phyloP scores from a whole-genome alignment of 1,140 invertebrate genomes.

The Archegozetes longisetosus region DNA sequence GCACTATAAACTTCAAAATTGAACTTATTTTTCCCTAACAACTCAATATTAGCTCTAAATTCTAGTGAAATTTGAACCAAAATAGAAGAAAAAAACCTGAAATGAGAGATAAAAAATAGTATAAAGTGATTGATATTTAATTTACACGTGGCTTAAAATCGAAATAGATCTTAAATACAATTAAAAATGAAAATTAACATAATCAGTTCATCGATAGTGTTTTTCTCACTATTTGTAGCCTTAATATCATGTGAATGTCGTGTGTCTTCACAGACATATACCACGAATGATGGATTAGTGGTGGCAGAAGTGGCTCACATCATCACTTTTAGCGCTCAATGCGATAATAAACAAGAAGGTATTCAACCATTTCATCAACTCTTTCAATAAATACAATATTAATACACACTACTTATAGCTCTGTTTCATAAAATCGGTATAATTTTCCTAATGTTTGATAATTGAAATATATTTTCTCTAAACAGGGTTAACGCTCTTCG shows the following conservation, averaged over 20 bases:
- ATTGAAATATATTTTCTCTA: constrained; percentile 20
- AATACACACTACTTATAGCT: too few species aligned
- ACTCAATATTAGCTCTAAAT: too few species aligned
- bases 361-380: constrained; percentile 15
- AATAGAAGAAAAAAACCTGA: too few species aligned
- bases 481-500: constrained; percentile 53
- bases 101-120: too few species aligned
- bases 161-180: neutral
- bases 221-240: neutral
- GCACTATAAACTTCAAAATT: too few species aligned
- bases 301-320: constrained; percentile 49
- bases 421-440: too few species aligned
- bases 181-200: neutral
- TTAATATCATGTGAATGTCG: neutral
- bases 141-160: neutral
- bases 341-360: constrained; percentile 28
- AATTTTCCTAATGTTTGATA: too few species aligned
- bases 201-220: neutral
- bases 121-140: too few species aligned
- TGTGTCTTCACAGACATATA: constrained; percentile 41
- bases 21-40: too few species aligned
- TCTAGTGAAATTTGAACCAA: too few species aligned
- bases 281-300: constrained; percentile 75
- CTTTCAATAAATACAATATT: neutral
- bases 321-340: constrained; percentile 34